These are phyloP conservation scores for Stercorarius parasiticus DNA, from an alignment of 2,113 vertebrate genomes.

Conservation along the genomic window DNA sequence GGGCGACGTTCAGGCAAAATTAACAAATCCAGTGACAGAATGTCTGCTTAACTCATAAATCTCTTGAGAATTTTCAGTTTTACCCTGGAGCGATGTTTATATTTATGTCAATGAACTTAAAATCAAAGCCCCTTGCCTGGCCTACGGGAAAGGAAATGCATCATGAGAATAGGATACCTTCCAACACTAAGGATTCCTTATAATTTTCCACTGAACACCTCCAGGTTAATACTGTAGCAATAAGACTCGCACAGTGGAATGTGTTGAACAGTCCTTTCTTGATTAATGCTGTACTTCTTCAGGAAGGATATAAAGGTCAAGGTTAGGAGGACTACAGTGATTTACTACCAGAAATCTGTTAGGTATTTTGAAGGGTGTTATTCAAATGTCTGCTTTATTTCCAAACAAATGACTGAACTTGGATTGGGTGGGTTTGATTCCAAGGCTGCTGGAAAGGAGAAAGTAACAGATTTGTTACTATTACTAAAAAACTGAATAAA, in stretches of 20 bases:
- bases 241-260: slow-evolving; percentile 38
- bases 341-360: slow-evolving; percentile 57
- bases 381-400: slow-evolving; percentile 56
- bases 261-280: slow-evolving; percentile 41
- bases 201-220: slow-evolving; percentile 60
- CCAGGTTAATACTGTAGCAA: slow-evolving; percentile 59
- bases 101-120: slow-evolving; percentile 56
- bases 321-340: slow-evolving; percentile 47
- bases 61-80: slow-evolving; percentile 62
- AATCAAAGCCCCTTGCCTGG: slow-evolving; percentile 49
- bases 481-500: slow-evolving; percentile 11
- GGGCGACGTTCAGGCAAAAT: neutral
- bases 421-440: slow-evolving; percentile 38
- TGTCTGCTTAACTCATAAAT: slow-evolving; percentile 68
- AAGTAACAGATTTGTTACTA: neutral
- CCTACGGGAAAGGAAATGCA: slow-evolving; percentile 53
- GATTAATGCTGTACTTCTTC: slow-evolving; percentile 41
- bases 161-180: slow-evolving; percentile 57
- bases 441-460: neutral
- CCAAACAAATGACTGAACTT: slow-evolving; percentile 35
- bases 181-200: slow-evolving; percentile 25
- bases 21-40: slow-evolving; percentile 57
- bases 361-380: slow-evolving; percentile 55
- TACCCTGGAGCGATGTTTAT: slow-evolving; percentile 51
- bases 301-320: slow-evolving; percentile 61